Base-by-base conservation (phyloP, 1,140 invertebrate species). In the Drosophila quadrilineata region DNA sequence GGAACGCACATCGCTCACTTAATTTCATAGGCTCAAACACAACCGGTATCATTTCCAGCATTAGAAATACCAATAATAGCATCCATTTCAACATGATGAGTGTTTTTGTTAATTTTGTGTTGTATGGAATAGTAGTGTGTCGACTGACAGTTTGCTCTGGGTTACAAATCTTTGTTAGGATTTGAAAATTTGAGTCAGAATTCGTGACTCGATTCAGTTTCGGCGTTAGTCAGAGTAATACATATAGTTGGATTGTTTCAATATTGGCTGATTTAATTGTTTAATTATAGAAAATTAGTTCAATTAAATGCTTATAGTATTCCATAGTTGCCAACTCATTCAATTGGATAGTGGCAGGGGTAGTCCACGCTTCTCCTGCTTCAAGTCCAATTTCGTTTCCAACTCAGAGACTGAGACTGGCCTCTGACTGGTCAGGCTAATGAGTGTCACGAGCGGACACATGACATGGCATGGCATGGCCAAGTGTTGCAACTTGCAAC, bases 241-340 rank as follows among this genome's bases (percentile, higher is more conserved):
- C n/a, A n/a, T n/a, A 12, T 22, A 29, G 6, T 21, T 28, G 16
- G n/a, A 53, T 36, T 43, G 33, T 14, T 49, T 14, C 31, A 35
- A 50, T 38, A 71, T 67, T 63, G 56, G 33, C 46, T 62, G 69
- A 71, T 58, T 71, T 71, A 68, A 71, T 71, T 68, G 57, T 71
- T 71, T 71, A 71, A 71, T 71, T 68, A 71, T 68, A 50, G 58
- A 68, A 68, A 71, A 71, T 71, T 63, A 68, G 63, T 63, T 62
- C 58, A 56, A 62, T 48, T 62, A 41, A 56, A 63, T 17, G 33
- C 49, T 56, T 21, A 4, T n/a, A n/a, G n/a, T n/a, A n/a, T n/a
- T n/a, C n/a, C n/a, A n/a, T n/a, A 26, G 33, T 14, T 46, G 16
- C n/a, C 29, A 40, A 33, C 21, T 19, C 35, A 17, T 6, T 14